phyloP scores from a whole-genome alignment of 2,797 vertebrate genomes.

The Picus viridis region DNA sequence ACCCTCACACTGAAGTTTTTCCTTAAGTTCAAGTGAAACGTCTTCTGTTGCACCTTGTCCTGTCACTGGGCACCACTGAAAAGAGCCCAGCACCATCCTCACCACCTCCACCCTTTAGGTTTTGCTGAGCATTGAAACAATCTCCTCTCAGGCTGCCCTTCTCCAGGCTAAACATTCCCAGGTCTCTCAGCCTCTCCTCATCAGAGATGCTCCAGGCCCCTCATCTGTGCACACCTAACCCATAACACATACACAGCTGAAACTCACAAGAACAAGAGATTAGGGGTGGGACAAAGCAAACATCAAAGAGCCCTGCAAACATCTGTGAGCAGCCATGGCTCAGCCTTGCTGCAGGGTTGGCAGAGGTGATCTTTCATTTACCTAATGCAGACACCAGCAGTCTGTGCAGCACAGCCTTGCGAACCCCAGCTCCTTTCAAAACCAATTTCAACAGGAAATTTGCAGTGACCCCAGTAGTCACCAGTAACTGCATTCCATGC shows the following conservation, averaged over 20 bases:
- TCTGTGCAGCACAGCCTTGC: not conserved
- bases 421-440: not conserved
- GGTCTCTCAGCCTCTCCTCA: too few species aligned
- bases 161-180: too few species aligned
- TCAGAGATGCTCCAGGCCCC: too few species aligned
- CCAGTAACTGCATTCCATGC: not conserved
- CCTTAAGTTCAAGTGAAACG: too few species aligned
- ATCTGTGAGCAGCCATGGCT: not conserved
- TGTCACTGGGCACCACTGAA: too few species aligned
- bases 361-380: not conserved
- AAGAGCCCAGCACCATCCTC: too few species aligned
- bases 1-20: too few species aligned
- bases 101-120: too few species aligned
- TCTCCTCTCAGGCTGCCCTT: too few species aligned
- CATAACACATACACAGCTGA: fast-evolving
- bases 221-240: too few species aligned
- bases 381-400: not conserved
- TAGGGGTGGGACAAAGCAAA: not conserved
- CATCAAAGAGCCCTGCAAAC: fast-evolving
- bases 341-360: not conserved
- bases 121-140: too few species aligned
- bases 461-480: not conserved
- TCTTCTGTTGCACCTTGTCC: too few species aligned
- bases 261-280: fast-evolving
- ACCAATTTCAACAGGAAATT: not conserved